Percentiles rank a stretch among this genome's conserved stretches.
phyloP scores from a whole-genome alignment of 2,797 vertebrate species.

The Hephaestus fuliginosus region DNA sequence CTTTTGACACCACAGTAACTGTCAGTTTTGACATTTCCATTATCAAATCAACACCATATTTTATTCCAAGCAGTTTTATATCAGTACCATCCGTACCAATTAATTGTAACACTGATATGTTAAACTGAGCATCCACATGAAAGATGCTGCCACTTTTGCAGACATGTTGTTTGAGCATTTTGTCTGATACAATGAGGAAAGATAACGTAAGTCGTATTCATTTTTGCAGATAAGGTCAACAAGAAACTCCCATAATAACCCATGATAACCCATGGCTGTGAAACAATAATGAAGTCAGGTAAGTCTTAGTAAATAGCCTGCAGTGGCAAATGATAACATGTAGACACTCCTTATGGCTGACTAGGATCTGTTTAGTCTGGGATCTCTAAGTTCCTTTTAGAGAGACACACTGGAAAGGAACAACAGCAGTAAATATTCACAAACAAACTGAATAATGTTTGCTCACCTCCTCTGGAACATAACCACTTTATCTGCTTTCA shows the following conservation, averaged over 20 bases:
- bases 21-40: not conserved
- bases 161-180: not conserved
- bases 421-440: not conserved
- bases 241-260: not conserved
- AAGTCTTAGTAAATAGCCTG: not conserved
- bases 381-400: not conserved
- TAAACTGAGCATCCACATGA: not conserved
- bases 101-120: not conserved
- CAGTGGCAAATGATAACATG: not conserved
- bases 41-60: not conserved
- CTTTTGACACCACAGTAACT: not conserved
- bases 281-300: not conserved
- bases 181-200: not conserved
- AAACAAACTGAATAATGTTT: not conserved
- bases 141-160: no score
- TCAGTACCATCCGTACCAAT: no score
- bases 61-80: not conserved
- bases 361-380: not conserved
- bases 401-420: not conserved
- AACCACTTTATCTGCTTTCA: constrained; percentile 90
- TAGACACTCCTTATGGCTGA: not conserved
- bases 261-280: no score
- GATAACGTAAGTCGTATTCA: not conserved
- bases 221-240: not conserved
- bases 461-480: constrained; percentile 95